These are phyloP conservation scores for Geophilus truncorum DNA, from an alignment of 2,888 invertebrate species.

Conservation along the genomic window DNA sequence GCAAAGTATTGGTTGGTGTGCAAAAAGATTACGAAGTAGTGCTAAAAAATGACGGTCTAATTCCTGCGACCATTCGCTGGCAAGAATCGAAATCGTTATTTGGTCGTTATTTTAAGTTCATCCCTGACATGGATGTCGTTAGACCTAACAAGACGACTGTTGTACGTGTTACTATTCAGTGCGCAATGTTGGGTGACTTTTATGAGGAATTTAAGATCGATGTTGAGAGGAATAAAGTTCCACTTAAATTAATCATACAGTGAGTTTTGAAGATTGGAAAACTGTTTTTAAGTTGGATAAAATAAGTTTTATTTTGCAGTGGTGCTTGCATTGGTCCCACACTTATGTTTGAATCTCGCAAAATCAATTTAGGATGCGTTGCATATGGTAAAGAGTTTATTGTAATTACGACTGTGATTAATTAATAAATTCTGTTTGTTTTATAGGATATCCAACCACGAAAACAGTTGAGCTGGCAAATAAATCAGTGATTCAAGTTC, in stretches of 20 bases:
- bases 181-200: background rate
- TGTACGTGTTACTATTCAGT: background rate
- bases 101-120: background rate
- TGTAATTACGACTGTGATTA: too few relatives aligned
- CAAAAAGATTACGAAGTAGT: conserved; percentile 16
- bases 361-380: background rate
- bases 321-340: conserved; percentile 2
- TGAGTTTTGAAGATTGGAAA: background rate
- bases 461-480: background rate
- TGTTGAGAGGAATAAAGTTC: background rate
- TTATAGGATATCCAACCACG: background rate
- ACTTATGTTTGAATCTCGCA: background rate
- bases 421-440: background rate
- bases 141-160: background rate
- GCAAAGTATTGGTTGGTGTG: background rate
- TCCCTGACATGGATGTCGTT: background rate
- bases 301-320: background rate
- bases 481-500: background rate
- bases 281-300: background rate
- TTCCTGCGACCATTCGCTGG: background rate
- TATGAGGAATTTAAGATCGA: background rate
- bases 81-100: background rate
- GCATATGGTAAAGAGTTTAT: background rate
- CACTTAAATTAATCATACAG: background rate
- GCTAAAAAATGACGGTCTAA: background rate